Conservation (phyloP, 2,113 vertebrate genomes). For the Pygoscelis adeliae region DNA sequence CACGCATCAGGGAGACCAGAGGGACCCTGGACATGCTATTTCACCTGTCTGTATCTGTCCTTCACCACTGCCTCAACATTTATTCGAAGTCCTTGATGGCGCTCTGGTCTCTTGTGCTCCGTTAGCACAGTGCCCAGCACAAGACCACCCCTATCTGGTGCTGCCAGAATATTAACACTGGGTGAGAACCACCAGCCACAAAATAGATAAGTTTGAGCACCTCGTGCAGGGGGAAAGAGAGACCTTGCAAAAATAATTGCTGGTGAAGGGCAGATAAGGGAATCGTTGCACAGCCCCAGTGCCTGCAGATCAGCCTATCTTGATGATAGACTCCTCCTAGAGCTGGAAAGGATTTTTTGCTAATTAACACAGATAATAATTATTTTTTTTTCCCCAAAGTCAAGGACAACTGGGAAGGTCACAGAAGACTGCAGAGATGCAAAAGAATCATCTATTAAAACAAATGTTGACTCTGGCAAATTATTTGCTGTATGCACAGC, state of each 20-base stretch:
- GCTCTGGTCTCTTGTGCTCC: not conserved
- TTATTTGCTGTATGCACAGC: not conserved
- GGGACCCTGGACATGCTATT: not conserved
- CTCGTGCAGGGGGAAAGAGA: not conserved
- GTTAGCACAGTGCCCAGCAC: not conserved
- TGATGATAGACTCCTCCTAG: not conserved
- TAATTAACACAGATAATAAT: conserved; percentile 10
- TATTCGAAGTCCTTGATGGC: not conserved
- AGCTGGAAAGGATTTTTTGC: not conserved
- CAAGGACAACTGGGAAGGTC: not conserved
- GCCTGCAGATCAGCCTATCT: not conserved
- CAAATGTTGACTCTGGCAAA: not conserved
- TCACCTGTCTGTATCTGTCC: not conserved
- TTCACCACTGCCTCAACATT: not conserved
- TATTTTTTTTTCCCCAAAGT: not conserved
- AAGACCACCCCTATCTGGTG: not conserved
- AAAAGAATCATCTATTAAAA: not conserved
- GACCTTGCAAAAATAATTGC: not conserved
- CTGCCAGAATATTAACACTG: not conserved
- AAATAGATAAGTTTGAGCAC: not conserved
- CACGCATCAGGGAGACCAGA: not conserved
- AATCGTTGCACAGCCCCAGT: not conserved
- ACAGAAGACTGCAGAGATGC: not conserved
- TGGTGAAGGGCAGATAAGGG: not conserved
- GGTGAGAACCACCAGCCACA: not conserved